Conservation (phyloP, 2,888 invertebrate genomes). For the Dasypogon diadema region DNA sequence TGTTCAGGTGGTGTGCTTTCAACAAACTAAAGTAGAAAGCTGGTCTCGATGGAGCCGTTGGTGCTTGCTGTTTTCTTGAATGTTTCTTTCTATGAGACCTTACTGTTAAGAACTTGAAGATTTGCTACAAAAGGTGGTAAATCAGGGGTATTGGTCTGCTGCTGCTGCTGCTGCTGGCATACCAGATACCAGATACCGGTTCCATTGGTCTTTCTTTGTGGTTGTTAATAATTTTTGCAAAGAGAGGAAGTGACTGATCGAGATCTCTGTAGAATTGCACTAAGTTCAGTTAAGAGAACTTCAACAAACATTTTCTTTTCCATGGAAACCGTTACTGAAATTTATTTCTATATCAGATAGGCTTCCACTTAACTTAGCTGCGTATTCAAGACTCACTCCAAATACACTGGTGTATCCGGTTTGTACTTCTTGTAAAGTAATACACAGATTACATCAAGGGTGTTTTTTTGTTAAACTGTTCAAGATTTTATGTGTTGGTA, state of each 20-base stretch:
- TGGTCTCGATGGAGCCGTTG: slow-evolving; percentile 22
- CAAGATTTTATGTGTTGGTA: too few species aligned
- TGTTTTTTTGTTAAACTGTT: too few species aligned
- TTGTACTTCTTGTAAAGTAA: too few species aligned
- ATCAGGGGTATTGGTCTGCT: too few species aligned
- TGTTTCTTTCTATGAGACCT: slow-evolving; percentile 23
- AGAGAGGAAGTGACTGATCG: background rate
- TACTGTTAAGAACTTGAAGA: slow-evolving; percentile 28
- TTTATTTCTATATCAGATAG: slow-evolving; percentile 6
- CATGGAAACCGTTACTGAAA: slow-evolving; percentile 30
- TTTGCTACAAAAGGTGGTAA: slow-evolving; percentile 29
- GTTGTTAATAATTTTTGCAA: background rate
- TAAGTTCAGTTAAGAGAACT: slow-evolving; percentile 6
- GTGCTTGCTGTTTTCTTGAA: slow-evolving; percentile 36
- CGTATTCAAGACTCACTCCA: too few species aligned
- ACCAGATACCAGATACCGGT: slow-evolving; percentile 3
- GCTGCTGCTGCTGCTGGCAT: background rate
- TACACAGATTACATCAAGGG: too few species aligned
- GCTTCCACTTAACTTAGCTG: background rate
- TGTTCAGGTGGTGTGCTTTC: slow-evolving; percentile 56
- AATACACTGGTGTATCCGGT: too few species aligned
- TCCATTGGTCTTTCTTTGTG: background rate
- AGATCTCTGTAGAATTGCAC: too few species aligned
- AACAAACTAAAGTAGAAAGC: slow-evolving; percentile 54
- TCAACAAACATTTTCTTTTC: background rate